Base-by-base conservation (phyloP, 2,888 invertebrate genomes). In the Selenia dentaria region DNA sequence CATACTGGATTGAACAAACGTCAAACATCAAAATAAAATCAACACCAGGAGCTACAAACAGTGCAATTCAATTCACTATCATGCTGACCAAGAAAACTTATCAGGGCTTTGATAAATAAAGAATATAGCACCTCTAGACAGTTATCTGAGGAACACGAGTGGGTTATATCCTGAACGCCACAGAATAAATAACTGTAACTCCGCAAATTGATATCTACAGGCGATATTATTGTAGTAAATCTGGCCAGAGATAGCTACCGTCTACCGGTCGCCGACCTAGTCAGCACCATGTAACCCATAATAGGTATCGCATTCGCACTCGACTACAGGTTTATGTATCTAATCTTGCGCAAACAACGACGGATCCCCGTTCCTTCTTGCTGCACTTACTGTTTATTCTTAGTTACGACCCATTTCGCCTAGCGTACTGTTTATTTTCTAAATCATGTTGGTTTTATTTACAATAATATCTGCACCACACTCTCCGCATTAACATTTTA, bases 291-390 rank as follows among this genome's bases (percentile, higher is more conserved):
- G 51, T 64, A 69, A 65, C 63, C 62, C 59, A 38, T 64, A 63
- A 63, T 53, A 59, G 54, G 55, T 61, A 65, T 62, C 61, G 58
- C 56, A 62, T 58, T 68, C 51, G 54, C 56, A 62, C 58, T 68
- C 51, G 54, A 64, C 63, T 72, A 66, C 74, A 74, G 70, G 74
- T 79, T 77, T 74, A 71, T 65, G 69, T 73, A 74, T 74, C 78
- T 77, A 76, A 80, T 79, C 80, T 79, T 75, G 66, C 64, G 67
- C 79, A 80, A 80, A 81, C 76, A 78, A 64, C 67, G 64, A 54
- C 57, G 59, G 55, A 63, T 61, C 61, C 59, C 56, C 61, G 53
- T 59, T 64, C 57, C 64, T 62, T 63, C 57, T 6, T 57, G 57
- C 60, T 73, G 71, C 73, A 72, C 66, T 70, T 67, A 54, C 69